A percentile compares a stretch with the other conserved stretches of the same genome.
Evolutionary conservation across 2,113 vertebrate genomes (phyloP).

Genomic region (Elephantulus edwardii): DNA sequence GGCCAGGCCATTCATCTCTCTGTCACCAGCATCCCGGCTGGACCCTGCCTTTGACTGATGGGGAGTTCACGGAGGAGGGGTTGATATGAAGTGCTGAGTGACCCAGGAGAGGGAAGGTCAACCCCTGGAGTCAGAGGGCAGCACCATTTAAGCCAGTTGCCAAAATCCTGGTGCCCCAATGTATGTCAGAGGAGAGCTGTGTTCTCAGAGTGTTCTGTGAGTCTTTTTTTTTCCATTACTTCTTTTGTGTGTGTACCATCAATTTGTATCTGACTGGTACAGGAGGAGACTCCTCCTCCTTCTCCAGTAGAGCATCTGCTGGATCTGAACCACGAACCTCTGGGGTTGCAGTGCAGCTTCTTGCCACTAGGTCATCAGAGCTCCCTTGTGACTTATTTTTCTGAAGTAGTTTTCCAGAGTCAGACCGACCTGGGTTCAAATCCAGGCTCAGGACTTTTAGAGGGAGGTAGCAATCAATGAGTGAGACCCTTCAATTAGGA

Average conservation of each 20-base stretch:
- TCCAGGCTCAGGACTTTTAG: not conserved
- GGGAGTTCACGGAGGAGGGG: too few species aligned
- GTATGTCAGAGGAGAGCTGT: not conserved
- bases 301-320: too few species aligned
- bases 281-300: too few species aligned
- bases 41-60: not conserved
- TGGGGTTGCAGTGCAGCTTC: too few species aligned
- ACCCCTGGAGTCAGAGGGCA: not conserved
- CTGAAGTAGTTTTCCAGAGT: too few species aligned
- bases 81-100: not conserved
- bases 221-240: too few species aligned
- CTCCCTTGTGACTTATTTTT: not conserved
- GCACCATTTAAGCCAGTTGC: too few species aligned
- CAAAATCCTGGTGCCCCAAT: not conserved
- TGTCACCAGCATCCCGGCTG: not conserved
- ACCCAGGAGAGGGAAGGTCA: not conserved
- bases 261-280: too few species aligned
- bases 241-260: too few species aligned
- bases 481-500: not conserved
- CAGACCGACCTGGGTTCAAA: not conserved
- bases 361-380: too few species aligned
- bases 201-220: too few species aligned
- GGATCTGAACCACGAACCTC: too few species aligned
- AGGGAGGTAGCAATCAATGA: fast-evolving
- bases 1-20: not conserved